These are phyloP conservation scores for Serilophus lunatus DNA, from an alignment of 2,113 vertebrate genomes.

Conservation along the genomic window DNA sequence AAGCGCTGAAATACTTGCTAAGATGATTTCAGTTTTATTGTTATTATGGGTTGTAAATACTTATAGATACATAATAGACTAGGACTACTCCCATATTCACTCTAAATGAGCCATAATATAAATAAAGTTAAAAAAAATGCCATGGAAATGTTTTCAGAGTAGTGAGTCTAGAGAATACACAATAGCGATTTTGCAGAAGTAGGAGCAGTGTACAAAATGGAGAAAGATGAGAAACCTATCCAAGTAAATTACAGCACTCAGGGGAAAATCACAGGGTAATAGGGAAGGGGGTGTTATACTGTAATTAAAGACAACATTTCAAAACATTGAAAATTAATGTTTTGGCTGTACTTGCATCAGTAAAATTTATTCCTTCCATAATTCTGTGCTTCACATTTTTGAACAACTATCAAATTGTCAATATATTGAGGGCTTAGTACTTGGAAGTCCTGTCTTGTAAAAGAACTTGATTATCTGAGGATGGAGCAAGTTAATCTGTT, in stretches of 20 bases:
- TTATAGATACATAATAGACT: neutral
- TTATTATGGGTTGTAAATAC: neutral
- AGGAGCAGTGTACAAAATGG: neutral
- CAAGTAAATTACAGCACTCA: neutral
- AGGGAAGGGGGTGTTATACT: neutral
- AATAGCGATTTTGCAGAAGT: neutral
- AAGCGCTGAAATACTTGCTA: neutral
- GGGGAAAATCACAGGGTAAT: neutral
- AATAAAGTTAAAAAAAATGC: neutral
- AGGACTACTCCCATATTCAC: neutral
- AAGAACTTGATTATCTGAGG: neutral
- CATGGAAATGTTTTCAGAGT: neutral
- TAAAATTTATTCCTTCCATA: neutral
- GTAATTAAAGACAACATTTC: constrained; percentile 1
- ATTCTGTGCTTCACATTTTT: neutral
- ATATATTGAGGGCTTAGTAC: neutral
- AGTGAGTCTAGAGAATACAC: neutral
- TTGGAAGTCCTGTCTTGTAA: neutral
- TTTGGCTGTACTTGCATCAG: neutral
- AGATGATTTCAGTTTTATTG: neutral
- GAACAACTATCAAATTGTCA: neutral
- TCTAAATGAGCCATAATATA: neutral
- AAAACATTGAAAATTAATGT: neutral
- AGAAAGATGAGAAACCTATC: neutral
- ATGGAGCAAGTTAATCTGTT: neutral